phyloP scores from a whole-genome alignment of 2,888 invertebrate genomes.

The Boloria euphrosyne region DNA sequence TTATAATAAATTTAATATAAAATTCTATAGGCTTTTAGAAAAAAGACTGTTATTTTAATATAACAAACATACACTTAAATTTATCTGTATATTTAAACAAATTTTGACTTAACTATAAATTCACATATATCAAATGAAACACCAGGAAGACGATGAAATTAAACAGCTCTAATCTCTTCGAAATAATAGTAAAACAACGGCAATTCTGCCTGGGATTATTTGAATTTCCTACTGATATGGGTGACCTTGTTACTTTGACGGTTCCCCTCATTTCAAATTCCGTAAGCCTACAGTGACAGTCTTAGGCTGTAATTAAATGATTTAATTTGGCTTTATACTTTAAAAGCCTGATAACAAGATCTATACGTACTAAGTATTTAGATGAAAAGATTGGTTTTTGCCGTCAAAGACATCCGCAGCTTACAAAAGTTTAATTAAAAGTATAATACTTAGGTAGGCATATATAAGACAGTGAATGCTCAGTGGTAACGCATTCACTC shows the following conservation, averaged over 20 bases:
- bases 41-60: too few relatives aligned
- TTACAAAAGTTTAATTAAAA: too few relatives aligned
- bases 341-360: constrained; percentile 7
- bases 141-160: constrained; percentile 9
- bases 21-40: too few relatives aligned
- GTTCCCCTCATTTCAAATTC: constrained; percentile 20
- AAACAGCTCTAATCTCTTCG: constrained; percentile 21
- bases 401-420: constrained; percentile 1
- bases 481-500: too few relatives aligned
- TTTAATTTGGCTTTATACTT: constrained; percentile 2
- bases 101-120: too few relatives aligned
- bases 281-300: constrained; percentile 2
- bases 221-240: constrained; percentile 26
- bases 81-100: too few relatives aligned
- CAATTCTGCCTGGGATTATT: constrained; percentile 16
- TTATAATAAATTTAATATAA: too few relatives aligned
- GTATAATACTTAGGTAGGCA: too few relatives aligned
- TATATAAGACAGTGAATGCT: too few relatives aligned
- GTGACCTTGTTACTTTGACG: constrained; percentile 24
- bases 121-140: too few relatives aligned
- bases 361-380: background rate
- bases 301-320: background rate
- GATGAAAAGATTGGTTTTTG: background rate
- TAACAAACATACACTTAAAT: too few relatives aligned
- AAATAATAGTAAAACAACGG: constrained; percentile 13